These are phyloP conservation scores for Macrosoma leucophasiata DNA, from an alignment of 2,888 invertebrate species.

Conservation along the genomic window DNA sequence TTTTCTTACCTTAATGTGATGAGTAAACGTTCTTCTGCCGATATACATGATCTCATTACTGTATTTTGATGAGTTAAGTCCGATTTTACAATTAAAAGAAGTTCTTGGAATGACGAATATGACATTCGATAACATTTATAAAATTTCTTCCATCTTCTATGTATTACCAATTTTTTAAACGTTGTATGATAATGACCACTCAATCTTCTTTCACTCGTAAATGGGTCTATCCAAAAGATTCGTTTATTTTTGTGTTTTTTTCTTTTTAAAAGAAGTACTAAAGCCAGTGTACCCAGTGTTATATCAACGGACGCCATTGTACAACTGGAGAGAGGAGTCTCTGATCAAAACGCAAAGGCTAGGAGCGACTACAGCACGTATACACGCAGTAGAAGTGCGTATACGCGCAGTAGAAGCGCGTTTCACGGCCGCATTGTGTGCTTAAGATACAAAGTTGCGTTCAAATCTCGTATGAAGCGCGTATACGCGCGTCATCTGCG, in stretches of 20 bases:
- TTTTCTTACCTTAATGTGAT: constrained; percentile 14
- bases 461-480: constrained; percentile 16
- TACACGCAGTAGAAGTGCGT: constrained; percentile 10
- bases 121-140: constrained; percentile 17
- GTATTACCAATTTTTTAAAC: constrained; percentile 21
- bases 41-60: constrained; percentile 16
- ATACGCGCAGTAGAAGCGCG: constrained; percentile 10
- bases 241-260: constrained; percentile 16
- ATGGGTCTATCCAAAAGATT: constrained; percentile 14
- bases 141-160: constrained; percentile 14
- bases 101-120: constrained; percentile 18
- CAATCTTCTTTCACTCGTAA: constrained; percentile 19
- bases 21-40: constrained; percentile 15
- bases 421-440: constrained; percentile 10
- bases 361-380: constrained; percentile 4
- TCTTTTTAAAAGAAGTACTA: constrained; percentile 21
- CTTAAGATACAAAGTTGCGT: too few relatives aligned
- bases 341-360: constrained; percentile 5
- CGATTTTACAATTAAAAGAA: constrained; percentile 15
- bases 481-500: constrained; percentile 12
- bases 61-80: constrained; percentile 17
- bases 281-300: too few relatives aligned
- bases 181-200: constrained; percentile 19
- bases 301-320: constrained; percentile 16
- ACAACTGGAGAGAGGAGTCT: constrained; percentile 13